Evolutionary conservation across 2,888 invertebrate species (phyloP).

Genomic region (Drosophila kambysellisi): DNA sequence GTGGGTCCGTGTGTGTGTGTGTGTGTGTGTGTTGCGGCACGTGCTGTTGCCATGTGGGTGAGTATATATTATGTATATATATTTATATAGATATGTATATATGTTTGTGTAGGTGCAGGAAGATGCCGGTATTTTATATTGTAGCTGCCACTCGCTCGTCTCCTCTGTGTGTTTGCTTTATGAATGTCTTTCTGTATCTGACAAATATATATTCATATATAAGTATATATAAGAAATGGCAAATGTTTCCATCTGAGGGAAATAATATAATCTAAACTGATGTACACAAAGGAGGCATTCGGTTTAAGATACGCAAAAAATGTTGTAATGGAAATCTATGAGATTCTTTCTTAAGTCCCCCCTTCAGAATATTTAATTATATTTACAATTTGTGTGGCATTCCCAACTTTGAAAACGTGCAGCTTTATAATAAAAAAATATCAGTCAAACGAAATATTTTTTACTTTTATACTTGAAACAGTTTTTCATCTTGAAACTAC

Average conservation of each 20-base stretch:
- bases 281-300: neutral
- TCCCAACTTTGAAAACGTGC: no score
- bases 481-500: neutral
- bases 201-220: conserved; percentile 16
- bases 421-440: neutral
- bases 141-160: conserved; percentile 23
- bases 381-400: conserved; percentile 24
- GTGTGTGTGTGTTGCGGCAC: conserved; percentile 54
- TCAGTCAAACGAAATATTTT: neutral
- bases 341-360: conserved; percentile 5
- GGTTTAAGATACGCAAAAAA: conserved; percentile 15
- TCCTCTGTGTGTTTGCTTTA: conserved; percentile 56
- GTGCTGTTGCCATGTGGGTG: conserved; percentile 52
- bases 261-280: conserved; percentile 32
- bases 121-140: conserved; percentile 37
- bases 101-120: conserved; percentile 37
- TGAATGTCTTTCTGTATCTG: conserved; percentile 61
- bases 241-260: conserved; percentile 33
- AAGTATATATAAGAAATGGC: conserved; percentile 5
- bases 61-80: neutral
- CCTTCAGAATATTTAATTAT: conserved; percentile 15
- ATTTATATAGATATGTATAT: neutral
- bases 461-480: neutral
- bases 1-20: conserved; percentile 12
- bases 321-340: conserved; percentile 46